Conservation (phyloP, 2,113 vertebrate species). For the Ictidomys tridecemlineatus region DNA sequence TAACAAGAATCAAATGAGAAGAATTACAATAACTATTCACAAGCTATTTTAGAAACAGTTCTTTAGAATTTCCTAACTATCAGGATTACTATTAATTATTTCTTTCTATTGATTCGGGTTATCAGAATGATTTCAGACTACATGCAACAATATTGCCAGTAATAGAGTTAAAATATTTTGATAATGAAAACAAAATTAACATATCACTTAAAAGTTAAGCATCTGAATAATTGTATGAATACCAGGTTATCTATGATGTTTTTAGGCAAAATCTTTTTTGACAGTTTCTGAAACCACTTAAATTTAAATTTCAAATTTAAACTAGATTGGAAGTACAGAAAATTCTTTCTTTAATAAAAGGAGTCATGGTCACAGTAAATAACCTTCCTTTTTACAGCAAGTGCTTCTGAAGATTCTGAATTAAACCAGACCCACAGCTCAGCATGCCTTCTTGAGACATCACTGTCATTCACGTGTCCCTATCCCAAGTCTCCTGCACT, state of each 20-base stretch:
- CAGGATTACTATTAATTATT: neutral
- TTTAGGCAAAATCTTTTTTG: neutral
- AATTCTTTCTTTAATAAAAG: neutral
- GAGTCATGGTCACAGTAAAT: neutral
- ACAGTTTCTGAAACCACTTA: conserved; percentile 14
- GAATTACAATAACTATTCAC: neutral
- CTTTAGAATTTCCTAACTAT: neutral
- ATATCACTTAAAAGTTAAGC: neutral
- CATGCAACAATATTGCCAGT: neutral
- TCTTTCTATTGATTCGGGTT: neutral
- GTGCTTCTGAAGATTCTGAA: neutral
- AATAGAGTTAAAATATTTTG: neutral
- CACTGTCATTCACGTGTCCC: neutral
- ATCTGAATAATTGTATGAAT: neutral
- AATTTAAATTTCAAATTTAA: neutral
- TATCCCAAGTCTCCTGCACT: neutral
- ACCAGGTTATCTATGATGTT: neutral
- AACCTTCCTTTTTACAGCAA: neutral
- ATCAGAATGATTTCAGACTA: neutral
- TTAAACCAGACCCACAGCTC: neutral
- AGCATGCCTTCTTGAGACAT: fast-evolving
- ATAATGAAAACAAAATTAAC: neutral
- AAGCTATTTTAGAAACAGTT: neutral
- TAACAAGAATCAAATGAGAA: neutral
- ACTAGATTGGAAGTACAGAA: neutral